Conservation (phyloP, 2,888 invertebrate species). For the Noctua pronuba region DNA sequence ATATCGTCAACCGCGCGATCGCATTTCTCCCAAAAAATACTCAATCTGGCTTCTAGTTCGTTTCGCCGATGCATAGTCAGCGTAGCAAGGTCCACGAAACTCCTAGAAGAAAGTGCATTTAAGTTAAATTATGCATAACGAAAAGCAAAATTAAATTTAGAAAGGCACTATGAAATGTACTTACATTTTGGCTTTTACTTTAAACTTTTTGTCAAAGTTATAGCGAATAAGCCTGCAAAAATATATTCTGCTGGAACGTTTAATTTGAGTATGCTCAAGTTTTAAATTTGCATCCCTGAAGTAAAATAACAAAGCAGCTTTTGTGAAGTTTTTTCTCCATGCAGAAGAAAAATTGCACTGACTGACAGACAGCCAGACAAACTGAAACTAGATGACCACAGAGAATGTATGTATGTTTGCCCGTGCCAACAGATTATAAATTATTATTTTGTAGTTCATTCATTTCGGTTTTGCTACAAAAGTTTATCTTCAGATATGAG, state of each 20-base stretch:
- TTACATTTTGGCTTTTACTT: slow-evolving; percentile 66
- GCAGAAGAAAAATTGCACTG: background rate
- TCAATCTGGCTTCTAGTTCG: slow-evolving; percentile 83
- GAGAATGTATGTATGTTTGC: background rate
- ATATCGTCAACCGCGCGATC: slow-evolving; percentile 81
- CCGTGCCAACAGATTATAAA: slow-evolving; percentile 8
- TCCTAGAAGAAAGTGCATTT: slow-evolving; percentile 75
- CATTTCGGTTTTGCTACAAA: background rate
- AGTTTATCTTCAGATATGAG: accelerated
- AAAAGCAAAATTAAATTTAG: slow-evolving; percentile 59
- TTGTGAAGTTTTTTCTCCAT: slow-evolving; percentile 9
- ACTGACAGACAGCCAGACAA: background rate
- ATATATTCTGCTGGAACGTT: slow-evolving; percentile 1
- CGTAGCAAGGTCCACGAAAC: slow-evolving; percentile 84
- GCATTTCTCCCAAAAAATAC: slow-evolving; percentile 81
- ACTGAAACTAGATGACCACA: background rate
- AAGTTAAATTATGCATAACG: slow-evolving; percentile 21
- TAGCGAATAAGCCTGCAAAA: background rate
- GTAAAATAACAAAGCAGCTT: background rate
- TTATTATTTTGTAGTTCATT: slow-evolving; percentile 10
- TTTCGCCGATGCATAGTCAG: slow-evolving; percentile 83
- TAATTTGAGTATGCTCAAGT: background rate
- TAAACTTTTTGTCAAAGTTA: background rate
- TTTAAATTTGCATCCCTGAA: slow-evolving; percentile 17
- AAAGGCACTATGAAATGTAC: slow-evolving; percentile 64